Evolutionary conservation across 1,140 invertebrate species (phyloP), one percentile per base, ranked within the genome.

Genomic region (Plutomurus gul): DNA sequence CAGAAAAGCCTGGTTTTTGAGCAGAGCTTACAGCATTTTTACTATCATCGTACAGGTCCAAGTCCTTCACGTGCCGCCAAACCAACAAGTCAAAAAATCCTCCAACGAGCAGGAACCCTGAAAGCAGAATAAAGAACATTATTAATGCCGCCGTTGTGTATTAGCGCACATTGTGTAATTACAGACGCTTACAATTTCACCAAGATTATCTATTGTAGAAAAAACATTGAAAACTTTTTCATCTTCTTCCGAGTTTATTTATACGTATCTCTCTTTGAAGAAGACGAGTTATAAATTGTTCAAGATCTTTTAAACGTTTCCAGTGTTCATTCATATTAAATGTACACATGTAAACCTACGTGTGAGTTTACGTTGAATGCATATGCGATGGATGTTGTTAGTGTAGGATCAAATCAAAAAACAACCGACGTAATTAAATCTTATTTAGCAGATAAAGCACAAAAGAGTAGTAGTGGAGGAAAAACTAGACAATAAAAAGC

Each of bases 41-140:
- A 13, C n/a, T 47, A 33, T 79, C 77, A 46, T 74, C 46, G 33
- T 79, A 79, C 20, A 79, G 51, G 20, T 74, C 77, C 72, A 79
- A 74, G 46, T 79, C 71, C 43, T 79, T 75, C 37, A 75, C 77
- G 11, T 60, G 47, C n/a, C 47, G 46, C 46, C 46, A 75, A 60
- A 79, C 77, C 6, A 79, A 36, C 4, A 47, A 18, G 36, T 79
- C 77, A 18, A 79, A 65, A 27, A 56, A 25, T 40, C 71, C 72
- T 36, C 77, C 77, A 46, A 79, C 33, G 3, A 79, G 30, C 7
- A 71, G 37, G 40, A 79, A 79, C 33, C 46, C 77, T 74, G 70
- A 72, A 72, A 72, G n/a, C n/a, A n/a, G 22, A 8, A 39, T 37
- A 10, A 56, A 60, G 51, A n/a, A n/a, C n/a, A n/a, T n/a, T n/a